Percentiles rank a stretch among this genome's conserved stretches.
phyloP scores from a whole-genome alignment of 2,888 invertebrate species.

The Cyclophora albipunctata region DNA sequence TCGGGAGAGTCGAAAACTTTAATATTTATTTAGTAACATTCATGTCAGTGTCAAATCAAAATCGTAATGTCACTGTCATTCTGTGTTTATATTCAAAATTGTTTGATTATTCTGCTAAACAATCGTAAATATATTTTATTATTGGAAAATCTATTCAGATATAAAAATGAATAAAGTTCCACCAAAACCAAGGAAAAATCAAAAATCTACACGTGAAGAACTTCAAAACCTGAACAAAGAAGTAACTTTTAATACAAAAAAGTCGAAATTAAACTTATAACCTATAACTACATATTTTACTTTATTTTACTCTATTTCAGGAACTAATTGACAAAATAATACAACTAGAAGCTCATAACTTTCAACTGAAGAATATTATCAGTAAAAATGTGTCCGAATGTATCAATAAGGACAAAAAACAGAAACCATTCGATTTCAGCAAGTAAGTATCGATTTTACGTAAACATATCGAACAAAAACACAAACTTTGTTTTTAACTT shows the following conservation, averaged over 20 bases:
- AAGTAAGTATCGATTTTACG: slow-evolving; percentile 47
- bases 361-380: slow-evolving; percentile 83
- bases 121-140: too few species aligned
- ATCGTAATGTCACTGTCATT: too few species aligned
- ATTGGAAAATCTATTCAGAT: too few species aligned
- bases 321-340: slow-evolving; percentile 83
- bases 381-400: slow-evolving; percentile 55
- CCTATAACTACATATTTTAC: slow-evolving; percentile 11
- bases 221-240: slow-evolving; percentile 44
- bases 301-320: slow-evolving; percentile 47
- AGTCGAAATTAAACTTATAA: slow-evolving; percentile 15
- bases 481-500: too few species aligned
- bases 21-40: too few species aligned
- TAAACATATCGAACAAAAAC: not conserved
- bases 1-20: too few species aligned
- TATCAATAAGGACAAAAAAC: slow-evolving; percentile 35
- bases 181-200: slow-evolving; percentile 37
- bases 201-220: slow-evolving; percentile 33
- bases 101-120: too few species aligned
- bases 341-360: slow-evolving; percentile 85
- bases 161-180: slow-evolving; percentile 31
- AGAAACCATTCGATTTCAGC: slow-evolving; percentile 78
- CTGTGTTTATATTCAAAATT: too few species aligned
- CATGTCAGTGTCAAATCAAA: too few species aligned
- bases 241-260: slow-evolving; percentile 25